phyloP scores from a whole-genome alignment of 2,888 invertebrate species.

The Sinodicranocentrus sp. region DNA sequence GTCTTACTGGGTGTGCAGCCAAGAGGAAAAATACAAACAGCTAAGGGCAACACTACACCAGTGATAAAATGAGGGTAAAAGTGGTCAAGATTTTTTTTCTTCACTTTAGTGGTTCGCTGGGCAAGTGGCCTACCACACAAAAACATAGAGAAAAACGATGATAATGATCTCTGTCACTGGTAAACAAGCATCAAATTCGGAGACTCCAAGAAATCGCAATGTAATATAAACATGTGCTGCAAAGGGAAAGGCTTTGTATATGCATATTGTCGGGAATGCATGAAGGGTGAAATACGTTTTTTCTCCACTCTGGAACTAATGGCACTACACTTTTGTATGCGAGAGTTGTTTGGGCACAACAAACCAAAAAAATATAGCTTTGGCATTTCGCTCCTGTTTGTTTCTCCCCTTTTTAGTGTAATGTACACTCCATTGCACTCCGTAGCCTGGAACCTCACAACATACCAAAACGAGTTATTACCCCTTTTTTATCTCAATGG shows the following conservation, averaged over 20 bases:
- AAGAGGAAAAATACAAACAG: neutral
- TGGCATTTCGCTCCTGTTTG: no score
- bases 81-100: conserved; percentile 7
- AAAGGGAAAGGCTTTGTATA: no score
- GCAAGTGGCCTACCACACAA: conserved; percentile 16
- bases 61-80: conserved; percentile 37
- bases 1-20: neutral
- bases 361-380: no score
- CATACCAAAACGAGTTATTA: neutral
- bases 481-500: conserved; percentile 41
- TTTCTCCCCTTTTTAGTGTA: no score
- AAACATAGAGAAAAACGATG: conserved; percentile 36
- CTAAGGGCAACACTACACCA: conserved; percentile 21
- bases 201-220: conserved; percentile 40
- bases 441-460: no score
- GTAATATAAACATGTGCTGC: conserved; percentile 26
- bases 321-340: no score
- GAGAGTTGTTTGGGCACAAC: no score
- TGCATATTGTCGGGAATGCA: no score
- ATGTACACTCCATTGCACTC: neutral
- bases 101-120: neutral
- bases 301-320: no score
- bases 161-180: conserved; percentile 59
- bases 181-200: conserved; percentile 56
- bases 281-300: no score